Conservation (phyloP, 2,113 vertebrate species). For the Eulemur rufifrons region DNA sequence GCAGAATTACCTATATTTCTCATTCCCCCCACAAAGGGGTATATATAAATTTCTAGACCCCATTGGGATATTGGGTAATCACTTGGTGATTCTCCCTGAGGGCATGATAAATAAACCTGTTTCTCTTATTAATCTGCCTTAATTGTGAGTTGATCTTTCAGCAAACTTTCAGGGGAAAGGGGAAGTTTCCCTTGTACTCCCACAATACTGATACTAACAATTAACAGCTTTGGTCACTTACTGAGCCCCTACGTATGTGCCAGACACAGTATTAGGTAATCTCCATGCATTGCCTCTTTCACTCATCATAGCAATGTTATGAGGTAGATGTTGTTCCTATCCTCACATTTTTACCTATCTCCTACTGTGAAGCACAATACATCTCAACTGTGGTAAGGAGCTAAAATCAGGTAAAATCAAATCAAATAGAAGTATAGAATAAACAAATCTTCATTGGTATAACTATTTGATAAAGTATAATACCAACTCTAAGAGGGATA, state of each 20-base stretch:
- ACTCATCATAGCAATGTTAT: neutral
- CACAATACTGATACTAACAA: neutral
- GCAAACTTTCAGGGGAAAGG: too few species aligned
- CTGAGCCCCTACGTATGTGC: neutral
- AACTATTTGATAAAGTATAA: neutral
- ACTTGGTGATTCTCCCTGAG: too few species aligned
- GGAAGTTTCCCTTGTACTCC: too few species aligned
- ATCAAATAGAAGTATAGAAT: neutral
- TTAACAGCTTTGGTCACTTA: neutral
- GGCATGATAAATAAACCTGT: too few species aligned
- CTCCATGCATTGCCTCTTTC: neutral
- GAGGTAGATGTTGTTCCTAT: neutral
- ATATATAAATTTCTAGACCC: too few species aligned
- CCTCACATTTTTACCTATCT: neutral
- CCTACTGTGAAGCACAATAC: neutral
- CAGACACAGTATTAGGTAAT: neutral
- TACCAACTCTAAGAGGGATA: neutral
- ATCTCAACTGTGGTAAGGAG: neutral
- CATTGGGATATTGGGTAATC: too few species aligned
- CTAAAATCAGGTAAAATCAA: neutral
- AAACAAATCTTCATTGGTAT: neutral
- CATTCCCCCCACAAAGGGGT: too few species aligned
- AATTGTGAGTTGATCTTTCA: too few species aligned
- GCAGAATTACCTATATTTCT: too few species aligned
- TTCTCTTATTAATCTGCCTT: too few species aligned